These are phyloP conservation scores for Netelia melanura DNA, from an alignment of 2,888 invertebrate species.

Conservation along the genomic window DNA sequence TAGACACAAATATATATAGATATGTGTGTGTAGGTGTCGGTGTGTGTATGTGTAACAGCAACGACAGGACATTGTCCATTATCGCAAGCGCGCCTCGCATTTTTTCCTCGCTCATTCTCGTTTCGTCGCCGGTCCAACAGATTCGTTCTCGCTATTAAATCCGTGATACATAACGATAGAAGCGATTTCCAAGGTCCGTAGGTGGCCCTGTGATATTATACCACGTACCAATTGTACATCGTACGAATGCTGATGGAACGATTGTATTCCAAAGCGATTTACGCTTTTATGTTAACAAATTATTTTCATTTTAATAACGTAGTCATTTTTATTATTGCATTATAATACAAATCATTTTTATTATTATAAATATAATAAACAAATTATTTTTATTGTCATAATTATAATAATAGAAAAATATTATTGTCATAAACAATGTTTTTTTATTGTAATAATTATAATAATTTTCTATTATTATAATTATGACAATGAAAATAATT, in stretches of 20 bases:
- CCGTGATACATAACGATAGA: neutral
- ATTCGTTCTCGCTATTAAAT: slow-evolving; percentile 12
- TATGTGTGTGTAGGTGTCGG: neutral
- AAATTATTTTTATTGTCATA: too few species aligned
- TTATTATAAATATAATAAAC: too few species aligned
- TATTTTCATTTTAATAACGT: too few species aligned
- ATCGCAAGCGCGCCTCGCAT: slow-evolving; percentile 72
- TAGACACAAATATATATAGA: slow-evolving; percentile 58
- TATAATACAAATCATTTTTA: too few species aligned
- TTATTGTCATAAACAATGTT: too few species aligned
- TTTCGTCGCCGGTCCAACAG: neutral
- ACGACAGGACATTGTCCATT: slow-evolving; percentile 84
- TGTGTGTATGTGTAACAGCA: slow-evolving; percentile 49
- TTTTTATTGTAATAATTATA: too few species aligned
- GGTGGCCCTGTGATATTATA: neutral
- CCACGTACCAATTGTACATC: neutral
- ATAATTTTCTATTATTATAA: too few species aligned
- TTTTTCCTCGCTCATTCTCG: slow-evolving; percentile 40
- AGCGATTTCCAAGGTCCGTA: slow-evolving; percentile 9
- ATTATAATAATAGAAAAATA: too few species aligned
- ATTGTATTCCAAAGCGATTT: neutral
- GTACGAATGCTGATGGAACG: neutral
- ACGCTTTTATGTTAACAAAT: too few species aligned
- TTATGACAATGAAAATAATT: too few species aligned
- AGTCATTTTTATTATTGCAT: too few species aligned